phyloP scores from a whole-genome alignment of 1,140 invertebrate species.

The Ephestia elutella region DNA sequence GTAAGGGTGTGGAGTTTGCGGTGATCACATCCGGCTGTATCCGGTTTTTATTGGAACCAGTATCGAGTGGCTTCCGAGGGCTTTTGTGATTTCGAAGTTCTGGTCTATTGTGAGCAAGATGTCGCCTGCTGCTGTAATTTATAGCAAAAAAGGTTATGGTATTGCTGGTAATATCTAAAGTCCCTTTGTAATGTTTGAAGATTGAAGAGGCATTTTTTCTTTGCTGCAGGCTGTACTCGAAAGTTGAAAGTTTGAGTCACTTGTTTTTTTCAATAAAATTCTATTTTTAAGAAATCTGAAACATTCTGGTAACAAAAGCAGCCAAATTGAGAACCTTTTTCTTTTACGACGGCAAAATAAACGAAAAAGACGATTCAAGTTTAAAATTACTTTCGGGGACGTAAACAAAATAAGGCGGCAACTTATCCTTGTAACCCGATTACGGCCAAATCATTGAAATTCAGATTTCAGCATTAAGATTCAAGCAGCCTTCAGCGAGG shows the following conservation, averaged over 20 bases:
- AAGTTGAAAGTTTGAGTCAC: too few relatives aligned
- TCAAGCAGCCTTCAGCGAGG: slow-evolving; percentile 17
- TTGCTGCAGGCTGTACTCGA: too few relatives aligned
- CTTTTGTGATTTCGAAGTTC: slow-evolving; percentile 54
- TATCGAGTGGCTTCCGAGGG: slow-evolving; percentile 60
- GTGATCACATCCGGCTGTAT: slow-evolving; percentile 55
- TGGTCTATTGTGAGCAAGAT: slow-evolving; percentile 45
- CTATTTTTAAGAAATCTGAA: too few relatives aligned
- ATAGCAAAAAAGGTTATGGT: slow-evolving; percentile 11
- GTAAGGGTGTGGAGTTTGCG: slow-evolving; percentile 29
- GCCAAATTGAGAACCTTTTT: too few relatives aligned
- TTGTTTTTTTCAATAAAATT: too few relatives aligned
- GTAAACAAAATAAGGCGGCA: slow-evolving; percentile 6
- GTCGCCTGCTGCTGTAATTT: slow-evolving; percentile 39
- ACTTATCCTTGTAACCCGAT: slow-evolving; percentile 12
- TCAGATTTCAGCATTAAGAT: slow-evolving; percentile 33
- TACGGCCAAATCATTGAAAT: slow-evolving; percentile 24
- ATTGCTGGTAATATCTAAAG: neutral
- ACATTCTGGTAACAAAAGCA: neutral
- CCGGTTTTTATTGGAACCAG: slow-evolving; percentile 66
- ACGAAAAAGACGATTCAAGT: slow-evolving; percentile 6
- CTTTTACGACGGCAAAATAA: neutral
- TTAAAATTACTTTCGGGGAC: slow-evolving; percentile 7
- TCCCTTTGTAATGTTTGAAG: neutral
- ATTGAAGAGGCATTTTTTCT: slow-evolving; percentile 10